Percentiles rank a stretch among this genome's conserved stretches.
These are phyloP conservation scores for Aphelocoma coerulescens DNA, from an alignment of 2,113 vertebrate genomes.

Conservation along the genomic window DNA sequence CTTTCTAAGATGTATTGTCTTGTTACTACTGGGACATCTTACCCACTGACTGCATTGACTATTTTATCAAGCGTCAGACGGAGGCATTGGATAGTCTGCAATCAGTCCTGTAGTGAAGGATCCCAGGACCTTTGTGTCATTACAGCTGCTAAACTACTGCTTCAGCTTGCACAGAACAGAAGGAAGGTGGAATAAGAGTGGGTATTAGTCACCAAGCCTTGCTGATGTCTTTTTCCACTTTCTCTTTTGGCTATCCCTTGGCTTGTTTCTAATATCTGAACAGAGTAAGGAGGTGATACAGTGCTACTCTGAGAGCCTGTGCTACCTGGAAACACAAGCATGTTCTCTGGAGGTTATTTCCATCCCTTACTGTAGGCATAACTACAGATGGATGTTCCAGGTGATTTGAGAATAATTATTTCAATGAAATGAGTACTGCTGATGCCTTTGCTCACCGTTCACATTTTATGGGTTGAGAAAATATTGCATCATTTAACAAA, in stretches of 20 bases:
- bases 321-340: neutral
- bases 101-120: neutral
- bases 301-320: neutral
- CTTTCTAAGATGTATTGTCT: neutral
- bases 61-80: neutral
- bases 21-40: neutral
- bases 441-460: neutral
- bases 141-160: neutral
- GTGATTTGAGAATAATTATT: conserved; percentile 9
- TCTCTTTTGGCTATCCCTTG: neutral
- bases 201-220: neutral
- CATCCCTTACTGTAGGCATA: neutral
- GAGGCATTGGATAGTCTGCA: neutral
- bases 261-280: neutral
- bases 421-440: neutral
- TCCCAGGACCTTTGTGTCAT: neutral
- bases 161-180: neutral
- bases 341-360: neutral
- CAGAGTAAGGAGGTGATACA: neutral
- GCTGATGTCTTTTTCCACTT: neutral
- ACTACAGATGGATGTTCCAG: neutral
- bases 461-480: neutral
- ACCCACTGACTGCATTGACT: neutral
- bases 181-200: neutral
- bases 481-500: conserved; percentile 8